Conservation (phyloP, 2,113 vertebrate genomes). For the Tenrec ecaudatus region DNA sequence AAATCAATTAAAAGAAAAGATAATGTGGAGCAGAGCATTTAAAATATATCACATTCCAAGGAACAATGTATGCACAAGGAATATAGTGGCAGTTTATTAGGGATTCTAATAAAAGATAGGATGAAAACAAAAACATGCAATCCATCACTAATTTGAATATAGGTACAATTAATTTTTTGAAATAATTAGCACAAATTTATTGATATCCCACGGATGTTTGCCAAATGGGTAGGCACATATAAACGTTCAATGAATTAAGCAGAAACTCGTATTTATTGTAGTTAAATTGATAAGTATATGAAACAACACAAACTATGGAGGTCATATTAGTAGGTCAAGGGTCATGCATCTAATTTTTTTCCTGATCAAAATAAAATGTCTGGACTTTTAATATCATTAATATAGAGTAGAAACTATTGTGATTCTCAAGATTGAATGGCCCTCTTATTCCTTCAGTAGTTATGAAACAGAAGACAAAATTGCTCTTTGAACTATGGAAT, state of each 20-base stretch:
- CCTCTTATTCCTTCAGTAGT: conserved; percentile 1
- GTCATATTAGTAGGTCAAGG: conserved; percentile 43
- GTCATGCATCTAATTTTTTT: conserved; percentile 46
- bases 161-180: conserved; percentile 56
- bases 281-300: conserved; percentile 63
- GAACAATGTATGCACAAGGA: not conserved
- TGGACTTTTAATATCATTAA: conserved; percentile 48
- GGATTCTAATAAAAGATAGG: not conserved
- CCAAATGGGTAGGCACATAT: not conserved
- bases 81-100: not conserved
- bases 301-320: conserved; percentile 8
- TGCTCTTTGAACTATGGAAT: too few species aligned
- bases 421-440: not conserved
- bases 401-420: conserved; percentile 46
- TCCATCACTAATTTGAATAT: not conserved
- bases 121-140: not conserved
- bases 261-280: conserved; percentile 60
- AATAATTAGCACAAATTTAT: conserved; percentile 60
- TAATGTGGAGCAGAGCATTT: conserved; percentile 13
- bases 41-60: conserved; percentile 20
- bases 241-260: conserved; percentile 55
- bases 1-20: conserved; percentile 33
- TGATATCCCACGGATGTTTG: conserved; percentile 23
- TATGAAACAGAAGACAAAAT: conserved; percentile 18
- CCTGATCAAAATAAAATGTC: conserved; percentile 50